Percentiles rank a stretch among this genome's conserved stretches.
Evolutionary conservation across 2,888 invertebrate genomes (phyloP).

Genomic region (Zygogramma bicolorata): DNA sequence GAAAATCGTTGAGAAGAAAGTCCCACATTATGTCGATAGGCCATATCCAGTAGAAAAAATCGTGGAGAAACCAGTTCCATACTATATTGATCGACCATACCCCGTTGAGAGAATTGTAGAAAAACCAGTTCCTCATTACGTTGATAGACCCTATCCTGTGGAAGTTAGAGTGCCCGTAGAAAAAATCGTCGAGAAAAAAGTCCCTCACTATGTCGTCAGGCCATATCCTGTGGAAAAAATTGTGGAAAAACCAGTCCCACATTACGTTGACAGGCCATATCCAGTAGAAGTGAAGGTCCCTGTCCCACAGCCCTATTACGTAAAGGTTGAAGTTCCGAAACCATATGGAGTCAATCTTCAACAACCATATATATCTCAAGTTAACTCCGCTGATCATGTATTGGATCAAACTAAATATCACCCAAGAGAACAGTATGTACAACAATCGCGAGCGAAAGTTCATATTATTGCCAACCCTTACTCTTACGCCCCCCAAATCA

Average conservation of each 20-base stretch:
- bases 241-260: conserved; percentile 70
- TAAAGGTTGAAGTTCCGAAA: conserved; percentile 37
- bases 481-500: conserved; percentile 49
- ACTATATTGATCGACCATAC: conserved; percentile 66
- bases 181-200: conserved; percentile 64
- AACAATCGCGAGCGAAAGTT: conserved; percentile 26
- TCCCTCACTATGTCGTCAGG: conserved; percentile 69
- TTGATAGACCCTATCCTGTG: conserved; percentile 50
- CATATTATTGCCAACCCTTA: conserved; percentile 41
- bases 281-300: conserved; percentile 58
- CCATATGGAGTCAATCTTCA: conserved; percentile 23
- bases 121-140: conserved; percentile 54
- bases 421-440: conserved; percentile 14
- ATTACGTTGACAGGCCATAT: conserved; percentile 66
- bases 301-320: conserved; percentile 45
- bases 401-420: background rate
- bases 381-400: background rate
- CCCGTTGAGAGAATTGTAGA: conserved; percentile 62
- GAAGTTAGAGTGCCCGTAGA: conserved; percentile 59
- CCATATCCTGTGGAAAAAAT: conserved; percentile 68
- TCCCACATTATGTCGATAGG: conserved; percentile 69
- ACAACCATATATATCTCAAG: background rate
- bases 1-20: conserved; percentile 64
- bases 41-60: conserved; percentile 68
- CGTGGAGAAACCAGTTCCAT: conserved; percentile 70